These are phyloP conservation scores for Cinclus mexicanus DNA, from an alignment of 2,113 vertebrate species.

Conservation along the genomic window DNA sequence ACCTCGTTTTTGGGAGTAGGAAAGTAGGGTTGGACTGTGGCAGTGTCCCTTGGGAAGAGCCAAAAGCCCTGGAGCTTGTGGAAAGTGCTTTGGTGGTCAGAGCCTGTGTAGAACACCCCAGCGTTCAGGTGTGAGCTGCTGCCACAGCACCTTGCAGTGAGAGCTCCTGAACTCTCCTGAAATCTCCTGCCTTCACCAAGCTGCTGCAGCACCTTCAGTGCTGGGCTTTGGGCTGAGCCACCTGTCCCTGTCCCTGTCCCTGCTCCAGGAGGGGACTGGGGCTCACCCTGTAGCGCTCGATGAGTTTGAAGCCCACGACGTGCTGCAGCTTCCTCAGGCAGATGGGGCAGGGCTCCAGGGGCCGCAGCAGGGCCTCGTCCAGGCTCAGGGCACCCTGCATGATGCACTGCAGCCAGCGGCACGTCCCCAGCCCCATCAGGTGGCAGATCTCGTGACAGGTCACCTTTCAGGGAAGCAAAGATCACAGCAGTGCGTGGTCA, in stretches of 20 bases:
- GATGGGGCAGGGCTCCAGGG: conserved; percentile 76
- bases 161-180: background rate
- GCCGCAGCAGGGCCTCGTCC: conserved; percentile 69
- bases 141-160: background rate
- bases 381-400: conserved; percentile 75
- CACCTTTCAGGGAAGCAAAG: conserved; percentile 47
- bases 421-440: conserved; percentile 76
- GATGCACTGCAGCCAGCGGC: conserved; percentile 79
- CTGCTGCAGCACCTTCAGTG: background rate
- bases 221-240: background rate
- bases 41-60: background rate
- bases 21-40: background rate
- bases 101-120: accelerated
- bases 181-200: accelerated
- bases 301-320: conserved; percentile 73
- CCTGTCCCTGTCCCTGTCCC: background rate
- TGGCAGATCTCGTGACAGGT: conserved; percentile 74
- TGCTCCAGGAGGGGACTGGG: background rate
- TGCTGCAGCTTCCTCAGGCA: conserved; percentile 78
- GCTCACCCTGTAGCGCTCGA: conserved; percentile 78
- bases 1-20: background rate
- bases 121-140: background rate
- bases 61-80: background rate
- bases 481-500: background rate
- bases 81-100: background rate